These are phyloP conservation scores for Neoaliturus tenellus DNA, from an alignment of 2,888 invertebrate species.

Conservation along the genomic window DNA sequence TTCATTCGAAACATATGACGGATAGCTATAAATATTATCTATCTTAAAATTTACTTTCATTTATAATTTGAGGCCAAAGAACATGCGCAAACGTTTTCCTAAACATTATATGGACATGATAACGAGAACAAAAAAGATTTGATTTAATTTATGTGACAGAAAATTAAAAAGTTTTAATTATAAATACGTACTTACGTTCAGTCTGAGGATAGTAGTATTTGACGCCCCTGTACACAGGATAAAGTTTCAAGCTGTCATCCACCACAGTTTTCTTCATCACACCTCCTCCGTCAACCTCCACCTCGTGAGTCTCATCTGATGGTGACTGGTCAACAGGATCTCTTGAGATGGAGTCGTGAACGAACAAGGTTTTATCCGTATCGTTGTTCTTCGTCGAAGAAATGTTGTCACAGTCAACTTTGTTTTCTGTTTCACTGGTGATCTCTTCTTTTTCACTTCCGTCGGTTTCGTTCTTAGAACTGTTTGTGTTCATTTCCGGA, in stretches of 20 bases:
- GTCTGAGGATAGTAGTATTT: conserved; percentile 22
- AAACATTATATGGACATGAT: no score
- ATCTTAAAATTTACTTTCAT: no score
- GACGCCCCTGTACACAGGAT: conserved; percentile 39
- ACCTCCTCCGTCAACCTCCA: background rate
- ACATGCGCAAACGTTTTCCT: no score
- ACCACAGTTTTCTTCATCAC: conserved; percentile 1
- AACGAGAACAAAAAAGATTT: no score
- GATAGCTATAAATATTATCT: no score
- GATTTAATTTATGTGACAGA: no score
- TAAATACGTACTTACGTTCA: conserved; percentile 39
- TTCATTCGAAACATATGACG: no score
- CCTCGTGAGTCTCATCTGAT: background rate
- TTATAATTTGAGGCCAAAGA: no score
- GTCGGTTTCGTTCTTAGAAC: no score
- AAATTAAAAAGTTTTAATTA: no score
- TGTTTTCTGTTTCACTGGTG: background rate
- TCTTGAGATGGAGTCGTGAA: background rate
- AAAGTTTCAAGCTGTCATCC: conserved; percentile 10
- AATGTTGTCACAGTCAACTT: background rate
- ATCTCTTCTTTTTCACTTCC: no score
- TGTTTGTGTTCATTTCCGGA: no score
- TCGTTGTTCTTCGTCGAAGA: conserved; percentile 1
- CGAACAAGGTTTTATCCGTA: conserved; percentile 35
- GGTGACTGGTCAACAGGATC: background rate